Percentiles rank a stretch among this genome's conserved stretches.
phyloP scores from a whole-genome alignment of 2,113 vertebrate genomes.

The Nettapus auritus region DNA sequence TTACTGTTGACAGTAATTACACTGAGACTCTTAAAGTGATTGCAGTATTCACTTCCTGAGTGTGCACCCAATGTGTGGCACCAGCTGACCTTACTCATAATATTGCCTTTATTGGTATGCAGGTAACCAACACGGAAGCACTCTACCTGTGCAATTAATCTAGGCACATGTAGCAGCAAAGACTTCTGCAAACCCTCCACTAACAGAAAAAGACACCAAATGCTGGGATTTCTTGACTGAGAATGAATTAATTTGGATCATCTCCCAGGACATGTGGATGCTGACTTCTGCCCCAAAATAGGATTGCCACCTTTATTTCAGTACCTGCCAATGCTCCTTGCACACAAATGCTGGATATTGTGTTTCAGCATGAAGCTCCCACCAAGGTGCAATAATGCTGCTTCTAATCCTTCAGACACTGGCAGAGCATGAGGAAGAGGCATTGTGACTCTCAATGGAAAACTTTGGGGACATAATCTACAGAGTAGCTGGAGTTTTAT shows the following conservation, averaged over 20 bases:
- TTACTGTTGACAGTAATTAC: neutral
- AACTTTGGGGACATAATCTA: neutral
- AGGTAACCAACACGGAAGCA: neutral
- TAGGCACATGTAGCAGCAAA: neutral
- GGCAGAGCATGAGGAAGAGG: conserved; percentile 30
- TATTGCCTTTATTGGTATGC: neutral
- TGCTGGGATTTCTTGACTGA: neutral
- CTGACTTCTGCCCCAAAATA: conserved; percentile 26
- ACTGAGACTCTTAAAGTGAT: neutral
- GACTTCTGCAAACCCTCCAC: neutral
- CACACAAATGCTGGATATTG: conserved; percentile 36
- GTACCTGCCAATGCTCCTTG: conserved; percentile 35
- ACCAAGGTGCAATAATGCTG: conserved; percentile 27
- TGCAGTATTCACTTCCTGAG: neutral
- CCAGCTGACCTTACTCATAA: neutral
- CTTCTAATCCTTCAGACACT: neutral
- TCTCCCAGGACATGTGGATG: neutral
- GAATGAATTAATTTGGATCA: neutral
- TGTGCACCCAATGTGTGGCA: neutral
- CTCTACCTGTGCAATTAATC: neutral
- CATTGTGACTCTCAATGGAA: neutral
- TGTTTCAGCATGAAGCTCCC: neutral
- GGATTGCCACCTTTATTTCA: conserved; percentile 7
- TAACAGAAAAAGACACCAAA: neutral
- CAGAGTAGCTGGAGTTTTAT: neutral